Evolutionary conservation across 2,888 invertebrate genomes (phyloP), one percentile per base, ranked within the genome.

Genomic region (Drosophila hawaiiensis): DNA sequence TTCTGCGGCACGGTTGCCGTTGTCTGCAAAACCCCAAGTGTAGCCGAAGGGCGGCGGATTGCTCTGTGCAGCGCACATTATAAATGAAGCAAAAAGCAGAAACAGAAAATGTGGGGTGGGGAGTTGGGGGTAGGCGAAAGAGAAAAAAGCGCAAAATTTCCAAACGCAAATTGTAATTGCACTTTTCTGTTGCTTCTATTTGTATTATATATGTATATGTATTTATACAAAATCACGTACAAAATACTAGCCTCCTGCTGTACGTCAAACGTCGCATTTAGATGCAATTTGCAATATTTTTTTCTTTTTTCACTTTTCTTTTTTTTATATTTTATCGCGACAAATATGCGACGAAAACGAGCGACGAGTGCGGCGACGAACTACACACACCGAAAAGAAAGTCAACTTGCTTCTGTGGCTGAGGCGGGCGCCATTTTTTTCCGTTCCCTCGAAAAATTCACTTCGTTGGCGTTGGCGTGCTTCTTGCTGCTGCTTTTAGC

Each of bases 41-140:
- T 93, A 93, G 83, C 93, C 94, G 79, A 94, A 93, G 91, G 93
- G 91, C 83, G 92, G 92, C 77, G 93, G 92, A 85, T 93, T 93
- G 83, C 93, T 93, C 89, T 94, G 93, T 78, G 93, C 93, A 84
- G 93, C 94, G 92, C 93, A 93, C 93, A 93, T 93, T 91, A 76
- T 84, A 84, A 47, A 82, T 89, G 78, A 72, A 82, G 85, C 80
- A 84, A 76, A 76, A 76, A 75, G 74, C 82, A 77, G 77, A 73
- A 82, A 79, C 37, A 56, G 47, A 77, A 73, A 47, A 54, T 55
- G 61, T 76, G 47, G 43, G 37, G 41, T n/a, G 58, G 58, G 47
- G 53, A 28, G 28, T 50, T 28, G 52, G 43, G 73, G 68, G 86
- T 67, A 76, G 91, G 91, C 91, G 89, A 84, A 86, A 90, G 91